phyloP scores from a whole-genome alignment of 2,797 vertebrate genomes.

The Nothura maculosa region DNA sequence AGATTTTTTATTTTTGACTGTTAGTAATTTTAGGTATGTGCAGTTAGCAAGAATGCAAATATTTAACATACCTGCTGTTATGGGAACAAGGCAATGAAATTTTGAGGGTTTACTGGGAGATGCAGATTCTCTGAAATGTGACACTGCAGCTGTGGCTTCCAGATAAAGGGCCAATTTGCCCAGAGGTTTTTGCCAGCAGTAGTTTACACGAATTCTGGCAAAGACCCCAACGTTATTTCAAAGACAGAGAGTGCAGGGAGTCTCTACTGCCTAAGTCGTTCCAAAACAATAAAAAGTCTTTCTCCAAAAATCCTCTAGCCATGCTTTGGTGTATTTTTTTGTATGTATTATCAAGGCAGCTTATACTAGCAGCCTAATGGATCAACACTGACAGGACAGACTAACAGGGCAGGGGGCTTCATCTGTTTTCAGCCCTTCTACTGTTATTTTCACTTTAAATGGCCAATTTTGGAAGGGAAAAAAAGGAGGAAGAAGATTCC shows the following conservation, averaged over 20 bases:
- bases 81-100: background rate
- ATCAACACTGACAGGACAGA: background rate
- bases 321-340: background rate
- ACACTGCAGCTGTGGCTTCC: constrained; percentile 3
- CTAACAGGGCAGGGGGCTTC: background rate
- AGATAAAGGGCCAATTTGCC: constrained; percentile 28
- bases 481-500: background rate
- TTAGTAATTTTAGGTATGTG: background rate
- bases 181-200: constrained; percentile 3
- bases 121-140: background rate
- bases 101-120: background rate
- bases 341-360: background rate
- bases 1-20: background rate
- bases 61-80: background rate
- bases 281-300: background rate
- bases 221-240: background rate
- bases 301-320: background rate
- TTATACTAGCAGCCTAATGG: background rate
- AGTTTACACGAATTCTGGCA: constrained; percentile 12
- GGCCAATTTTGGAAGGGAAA: background rate
- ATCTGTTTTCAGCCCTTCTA: background rate
- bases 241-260: background rate
- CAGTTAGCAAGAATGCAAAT: background rate
- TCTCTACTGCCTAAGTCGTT: background rate
- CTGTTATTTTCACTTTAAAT: background rate